Evolutionary conservation across 92 coral and sea anemone genomes (phyloP), one percentile per base, ranked within the genome.

Genomic region (Palythoa grandiflora): DNA sequence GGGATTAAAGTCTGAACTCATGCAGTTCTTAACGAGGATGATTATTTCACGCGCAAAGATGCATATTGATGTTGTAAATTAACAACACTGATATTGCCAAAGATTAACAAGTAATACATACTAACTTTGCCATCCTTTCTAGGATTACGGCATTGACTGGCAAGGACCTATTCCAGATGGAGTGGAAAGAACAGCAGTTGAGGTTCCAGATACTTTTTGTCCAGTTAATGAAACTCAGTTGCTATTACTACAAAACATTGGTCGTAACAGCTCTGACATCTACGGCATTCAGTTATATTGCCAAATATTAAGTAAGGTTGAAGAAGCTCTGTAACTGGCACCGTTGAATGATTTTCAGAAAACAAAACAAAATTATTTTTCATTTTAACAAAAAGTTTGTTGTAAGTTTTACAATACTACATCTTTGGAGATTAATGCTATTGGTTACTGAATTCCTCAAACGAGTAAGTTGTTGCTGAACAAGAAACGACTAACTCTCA

Each of bases 101-200:
- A 2, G 47, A 40, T 40, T 5, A 10, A 10, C 0, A 55, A 55
- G 5, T 6, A 10, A 55, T 28, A 28, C 28, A 28, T 28, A 55
- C 61, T 8, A 55, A 55, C 10, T 44, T 20, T 20, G 20, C 65
- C 16, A 83, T 68, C 35, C 79, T 71, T 3, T 84, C 17, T 70
- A 79, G 78, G 78, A 88, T 51, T 88, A 88, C 73, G 90, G 90
- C 51, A 79, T 88, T 15, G 90, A 88, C 90, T 80, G 90, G 90
- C 87, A 88, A 73, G 90, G 90, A 6, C 90, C 90, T 68, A 53
- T 79, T 35, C 90, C 87, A 68, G 79, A 71, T 79, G 80, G 37
- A 79, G 78, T 19, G 71, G 71, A 66, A 65, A 44, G 53, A 63
- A 80, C 35, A 44, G 61, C 78, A 87, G 90, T 88, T 37, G 86